These are phyloP conservation scores for Dromius quadrimaculatus DNA, from an alignment of 2,888 invertebrate species.

Conservation along the genomic window DNA sequence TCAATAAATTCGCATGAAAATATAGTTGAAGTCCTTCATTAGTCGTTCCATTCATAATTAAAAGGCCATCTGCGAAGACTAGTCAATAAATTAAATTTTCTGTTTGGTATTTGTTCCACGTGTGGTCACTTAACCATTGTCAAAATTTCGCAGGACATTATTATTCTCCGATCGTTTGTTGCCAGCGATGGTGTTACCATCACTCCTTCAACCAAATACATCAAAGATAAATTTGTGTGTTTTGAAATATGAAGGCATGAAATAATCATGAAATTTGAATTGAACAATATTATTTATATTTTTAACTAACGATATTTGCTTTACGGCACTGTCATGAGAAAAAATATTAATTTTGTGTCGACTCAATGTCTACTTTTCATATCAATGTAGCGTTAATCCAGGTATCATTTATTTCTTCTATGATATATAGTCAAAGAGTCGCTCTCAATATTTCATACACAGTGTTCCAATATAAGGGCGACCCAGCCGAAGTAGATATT, in stretches of 20 bases:
- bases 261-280: no score
- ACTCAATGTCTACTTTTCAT: no score
- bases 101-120: background rate
- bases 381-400: no score
- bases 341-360: no score
- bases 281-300: no score
- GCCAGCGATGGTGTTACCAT: background rate
- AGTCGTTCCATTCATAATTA: slow-evolving; percentile 7
- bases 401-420: no score
- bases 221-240: no score
- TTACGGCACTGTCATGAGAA: no score
- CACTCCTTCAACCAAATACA: no score
- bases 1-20: background rate
- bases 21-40: background rate
- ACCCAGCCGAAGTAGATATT: slow-evolving; percentile 18
- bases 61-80: background rate
- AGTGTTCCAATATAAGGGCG: slow-evolving; percentile 13
- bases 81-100: slow-evolving; percentile 8
- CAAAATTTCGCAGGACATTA: slow-evolving; percentile 10
- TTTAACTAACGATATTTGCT: no score
- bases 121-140: slow-evolving; percentile 22
- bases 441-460: slow-evolving; percentile 29
- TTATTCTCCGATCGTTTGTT: slow-evolving; percentile 13
- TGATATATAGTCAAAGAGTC: no score
- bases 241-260: no score